These are phyloP conservation scores for Carabus problematicus DNA, from an alignment of 2,888 invertebrate genomes.

Conservation along the genomic window DNA sequence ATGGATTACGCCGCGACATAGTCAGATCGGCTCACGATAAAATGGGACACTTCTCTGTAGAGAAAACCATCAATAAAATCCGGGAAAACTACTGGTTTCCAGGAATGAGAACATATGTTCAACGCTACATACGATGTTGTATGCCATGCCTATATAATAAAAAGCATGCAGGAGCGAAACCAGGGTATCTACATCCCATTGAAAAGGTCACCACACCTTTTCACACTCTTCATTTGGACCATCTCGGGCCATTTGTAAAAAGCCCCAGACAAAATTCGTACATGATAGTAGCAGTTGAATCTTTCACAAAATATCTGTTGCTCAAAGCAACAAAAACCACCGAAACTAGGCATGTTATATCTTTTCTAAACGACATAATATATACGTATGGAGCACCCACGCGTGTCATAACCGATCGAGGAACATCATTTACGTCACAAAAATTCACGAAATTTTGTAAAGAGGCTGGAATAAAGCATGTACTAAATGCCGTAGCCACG, in stretches of 20 bases:
- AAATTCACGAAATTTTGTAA: slow-evolving; percentile 52
- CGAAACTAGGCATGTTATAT: slow-evolving; percentile 48
- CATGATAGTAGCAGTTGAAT: slow-evolving; percentile 54
- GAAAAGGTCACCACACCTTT: slow-evolving; percentile 55
- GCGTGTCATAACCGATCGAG: slow-evolving; percentile 54
- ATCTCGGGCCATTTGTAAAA: slow-evolving; percentile 56
- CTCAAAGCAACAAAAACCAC: slow-evolving; percentile 50
- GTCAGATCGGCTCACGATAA: slow-evolving; percentile 54
- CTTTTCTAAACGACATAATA: slow-evolving; percentile 47
- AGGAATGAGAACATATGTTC: slow-evolving; percentile 53
- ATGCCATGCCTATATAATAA: slow-evolving; percentile 55
- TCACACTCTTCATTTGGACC: slow-evolving; percentile 57
- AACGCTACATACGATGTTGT: slow-evolving; percentile 55
- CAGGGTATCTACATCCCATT: slow-evolving; percentile 56
- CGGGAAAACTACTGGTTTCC: slow-evolving; percentile 56
- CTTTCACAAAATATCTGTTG: slow-evolving; percentile 54
- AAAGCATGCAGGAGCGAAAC: slow-evolving; percentile 46
- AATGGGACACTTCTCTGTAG: slow-evolving; percentile 53
- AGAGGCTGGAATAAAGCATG: slow-evolving; percentile 49
- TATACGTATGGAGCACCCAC: slow-evolving; percentile 48
- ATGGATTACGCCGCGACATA: slow-evolving; percentile 52
- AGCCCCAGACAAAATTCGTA: slow-evolving; percentile 51
- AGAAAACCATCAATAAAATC: slow-evolving; percentile 52
- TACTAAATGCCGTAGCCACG: slow-evolving; percentile 50
- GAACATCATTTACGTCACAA: slow-evolving; percentile 54